Conservation (phyloP, 2,113 vertebrate genomes). For the Boleophthalmus pectinirostris region DNA sequence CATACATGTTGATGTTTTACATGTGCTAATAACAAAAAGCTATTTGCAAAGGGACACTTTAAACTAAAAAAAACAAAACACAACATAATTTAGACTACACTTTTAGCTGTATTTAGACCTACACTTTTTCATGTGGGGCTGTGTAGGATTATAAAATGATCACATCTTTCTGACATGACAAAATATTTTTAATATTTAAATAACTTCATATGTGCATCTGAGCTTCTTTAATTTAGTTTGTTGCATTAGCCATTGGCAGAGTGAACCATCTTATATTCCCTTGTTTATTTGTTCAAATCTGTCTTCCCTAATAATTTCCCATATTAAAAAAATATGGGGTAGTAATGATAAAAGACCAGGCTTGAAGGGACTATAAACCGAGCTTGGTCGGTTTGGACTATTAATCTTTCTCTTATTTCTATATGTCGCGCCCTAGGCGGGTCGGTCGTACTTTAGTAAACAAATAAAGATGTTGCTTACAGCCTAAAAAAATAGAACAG, state of each 20-base stretch:
- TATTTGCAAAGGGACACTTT: not conserved
- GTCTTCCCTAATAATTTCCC: not conserved
- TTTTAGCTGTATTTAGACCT: no score
- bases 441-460: not conserved
- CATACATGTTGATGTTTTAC: not conserved
- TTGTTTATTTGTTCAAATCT: not conserved
- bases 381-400: not conserved
- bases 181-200: no score
- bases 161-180: no score
- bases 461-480: not conserved
- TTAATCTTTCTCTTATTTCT: not conserved
- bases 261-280: not conserved
- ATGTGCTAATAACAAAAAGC: not conserved
- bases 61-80: not conserved
- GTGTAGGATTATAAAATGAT: no score
- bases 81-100: not conserved
- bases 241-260: no score
- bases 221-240: no score
- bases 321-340: not conserved
- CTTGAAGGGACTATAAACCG: not conserved
- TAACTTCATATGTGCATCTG: no score
- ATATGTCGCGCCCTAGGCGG: not conserved
- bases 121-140: no score
- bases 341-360: not conserved
- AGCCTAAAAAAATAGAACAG: constrained; percentile 20